phyloP scores from a whole-genome alignment of 1,140 invertebrate genomes.

The Leptonema lineaticorne region DNA sequence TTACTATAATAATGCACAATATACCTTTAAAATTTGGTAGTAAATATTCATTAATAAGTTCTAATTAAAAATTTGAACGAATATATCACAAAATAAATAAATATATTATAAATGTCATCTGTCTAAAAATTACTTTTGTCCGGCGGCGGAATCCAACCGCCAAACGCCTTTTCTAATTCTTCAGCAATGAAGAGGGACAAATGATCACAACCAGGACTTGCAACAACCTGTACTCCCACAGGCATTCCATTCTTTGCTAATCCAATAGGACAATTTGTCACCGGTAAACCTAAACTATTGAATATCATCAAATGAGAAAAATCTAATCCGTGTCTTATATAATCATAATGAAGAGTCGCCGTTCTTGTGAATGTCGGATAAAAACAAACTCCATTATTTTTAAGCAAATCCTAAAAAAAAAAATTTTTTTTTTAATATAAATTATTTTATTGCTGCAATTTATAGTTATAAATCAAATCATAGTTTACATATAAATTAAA shows the following conservation, averaged over 20 bases:
- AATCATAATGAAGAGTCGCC: slow-evolving; percentile 75
- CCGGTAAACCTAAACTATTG: slow-evolving; percentile 80
- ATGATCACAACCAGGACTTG: slow-evolving; percentile 70
- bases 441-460: neutral
- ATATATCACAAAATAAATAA: no score
- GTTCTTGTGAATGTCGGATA: slow-evolving; percentile 77
- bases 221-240: slow-evolving; percentile 70
- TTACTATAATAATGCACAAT: no score
- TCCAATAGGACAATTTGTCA: slow-evolving; percentile 78
- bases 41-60: no score
- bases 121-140: no score
- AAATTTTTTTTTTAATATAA: no score
- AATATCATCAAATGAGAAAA: slow-evolving; percentile 79
- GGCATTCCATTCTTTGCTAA: slow-evolving; percentile 74
- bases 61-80: no score
- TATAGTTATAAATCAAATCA: neutral
- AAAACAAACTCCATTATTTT: slow-evolving; percentile 76
- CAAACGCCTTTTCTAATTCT: slow-evolving; percentile 82
- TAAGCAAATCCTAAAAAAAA: slow-evolving; percentile 64
- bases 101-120: no score
- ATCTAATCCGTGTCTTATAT: slow-evolving; percentile 71
- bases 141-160: slow-evolving; percentile 76
- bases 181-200: slow-evolving; percentile 76
- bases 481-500: no score
- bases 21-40: no score